These are phyloP conservation scores for Urophycis tenuis DNA, from an alignment of 2,797 vertebrate genomes.

Conservation along the genomic window DNA sequence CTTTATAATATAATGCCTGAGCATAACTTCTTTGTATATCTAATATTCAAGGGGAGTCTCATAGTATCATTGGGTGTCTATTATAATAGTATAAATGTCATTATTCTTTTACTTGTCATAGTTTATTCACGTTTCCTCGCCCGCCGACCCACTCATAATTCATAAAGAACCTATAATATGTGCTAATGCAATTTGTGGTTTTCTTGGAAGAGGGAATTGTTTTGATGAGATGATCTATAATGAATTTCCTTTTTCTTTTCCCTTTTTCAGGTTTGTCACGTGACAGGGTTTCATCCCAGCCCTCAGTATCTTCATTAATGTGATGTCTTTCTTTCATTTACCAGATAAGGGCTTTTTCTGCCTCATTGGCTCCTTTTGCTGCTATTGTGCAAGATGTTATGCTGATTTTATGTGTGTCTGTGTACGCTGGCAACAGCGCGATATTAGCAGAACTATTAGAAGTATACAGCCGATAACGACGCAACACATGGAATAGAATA, in stretches of 20 bases:
- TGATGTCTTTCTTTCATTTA: slow-evolving; percentile 20
- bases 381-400: slow-evolving; percentile 9
- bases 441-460: slow-evolving; percentile 9
- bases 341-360: slow-evolving; percentile 18
- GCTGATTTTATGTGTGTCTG: slow-evolving; percentile 9
- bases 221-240: not conserved
- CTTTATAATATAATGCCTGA: no score
- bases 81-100: not conserved
- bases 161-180: not conserved
- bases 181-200: not conserved
- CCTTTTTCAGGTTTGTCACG: not conserved
- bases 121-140: not conserved
- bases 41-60: not conserved
- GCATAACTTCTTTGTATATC: no score
- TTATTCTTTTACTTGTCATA: not conserved
- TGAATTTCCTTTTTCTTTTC: not conserved
- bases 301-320: slow-evolving; percentile 24
- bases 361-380: not conserved
- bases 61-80: not conserved
- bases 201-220: not conserved
- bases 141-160: not conserved
- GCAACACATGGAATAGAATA: not conserved
- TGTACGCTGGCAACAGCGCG: slow-evolving; percentile 9
- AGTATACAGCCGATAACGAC: not conserved
- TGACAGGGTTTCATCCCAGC: not conserved